Percentiles rank a stretch among this genome's conserved stretches.
phyloP scores from a whole-genome alignment of 2,888 invertebrate species.

The Nymphalis polychloros region DNA sequence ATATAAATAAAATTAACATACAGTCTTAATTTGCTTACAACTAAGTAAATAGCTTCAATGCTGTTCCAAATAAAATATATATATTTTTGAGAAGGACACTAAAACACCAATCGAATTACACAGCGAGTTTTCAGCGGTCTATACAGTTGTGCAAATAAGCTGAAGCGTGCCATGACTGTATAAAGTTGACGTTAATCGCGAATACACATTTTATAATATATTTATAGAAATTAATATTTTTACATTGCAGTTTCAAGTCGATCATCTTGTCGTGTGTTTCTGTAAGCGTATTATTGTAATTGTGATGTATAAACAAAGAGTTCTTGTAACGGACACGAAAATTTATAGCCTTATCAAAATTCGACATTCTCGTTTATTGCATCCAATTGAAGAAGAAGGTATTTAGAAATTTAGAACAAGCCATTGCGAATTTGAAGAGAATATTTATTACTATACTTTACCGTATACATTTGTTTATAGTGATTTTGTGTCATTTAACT shows the following conservation, averaged over 20 bases:
- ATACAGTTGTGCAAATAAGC: conserved; percentile 67
- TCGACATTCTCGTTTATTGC: conserved; percentile 65
- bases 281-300: conserved; percentile 37
- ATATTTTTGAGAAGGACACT: conserved; percentile 29
- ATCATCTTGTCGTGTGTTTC: conserved; percentile 30
- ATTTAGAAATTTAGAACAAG: conserved; percentile 29
- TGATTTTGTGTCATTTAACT: background rate
- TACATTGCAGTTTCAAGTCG: conserved; percentile 18
- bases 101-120: conserved; percentile 26
- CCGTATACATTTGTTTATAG: background rate
- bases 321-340: conserved; percentile 61
- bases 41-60: conserved; percentile 65
- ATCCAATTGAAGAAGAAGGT: conserved; percentile 65
- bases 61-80: conserved; percentile 40
- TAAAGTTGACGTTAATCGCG: conserved; percentile 44
- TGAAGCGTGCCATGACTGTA: conserved; percentile 63
- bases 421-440: conserved; percentile 19
- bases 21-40: conserved; percentile 44
- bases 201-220: conserved; percentile 15
- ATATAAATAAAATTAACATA: background rate
- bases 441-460: background rate
- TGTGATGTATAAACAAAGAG: conserved; percentile 62
- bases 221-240: conserved; percentile 10
- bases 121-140: conserved; percentile 52
- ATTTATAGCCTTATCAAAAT: conserved; percentile 69